Percentiles rank a stretch among this genome's conserved stretches.
phyloP scores from a whole-genome alignment of 53 echinoderm and acorn worm genomes.

The Crossaster papposus region DNA sequence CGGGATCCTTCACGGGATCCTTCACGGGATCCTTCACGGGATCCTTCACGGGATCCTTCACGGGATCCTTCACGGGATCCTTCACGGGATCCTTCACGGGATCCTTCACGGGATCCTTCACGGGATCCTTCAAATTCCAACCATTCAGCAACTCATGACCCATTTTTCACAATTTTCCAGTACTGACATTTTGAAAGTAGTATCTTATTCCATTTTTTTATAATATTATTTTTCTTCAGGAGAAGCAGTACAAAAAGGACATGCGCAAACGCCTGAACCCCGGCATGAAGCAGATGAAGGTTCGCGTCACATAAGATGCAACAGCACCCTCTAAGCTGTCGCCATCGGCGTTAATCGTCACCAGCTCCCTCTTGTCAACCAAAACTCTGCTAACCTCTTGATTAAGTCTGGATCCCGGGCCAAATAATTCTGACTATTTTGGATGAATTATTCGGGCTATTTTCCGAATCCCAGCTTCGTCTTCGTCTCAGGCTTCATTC shows the following conservation, averaged over 20 bases:
- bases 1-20: no score
- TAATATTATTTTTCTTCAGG: conserved; percentile 62
- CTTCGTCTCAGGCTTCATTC: no score
- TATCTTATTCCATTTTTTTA: not conserved
- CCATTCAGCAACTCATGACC: not conserved
- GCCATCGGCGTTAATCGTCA: not conserved
- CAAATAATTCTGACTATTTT: no score
- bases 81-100: no score
- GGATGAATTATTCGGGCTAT: no score
- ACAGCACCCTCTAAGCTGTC: not conserved
- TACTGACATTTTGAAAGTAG: not conserved
- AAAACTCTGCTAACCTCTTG: no score
- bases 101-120: no score
- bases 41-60: no score
- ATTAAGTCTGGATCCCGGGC: accelerated
- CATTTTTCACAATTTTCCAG: not conserved
- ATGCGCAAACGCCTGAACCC: conserved; percentile 89
- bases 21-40: no score
- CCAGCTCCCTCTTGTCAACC: not conserved
- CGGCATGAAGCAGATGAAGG: conserved; percentile 93
- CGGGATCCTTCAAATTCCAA: not conserved
- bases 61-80: no score
- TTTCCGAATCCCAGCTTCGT: no score
- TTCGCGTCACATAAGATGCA: conserved; percentile 78
- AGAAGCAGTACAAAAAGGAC: conserved; percentile 95